These are phyloP conservation scores for Spilogale gracilis DNA, from an alignment of 2,113 vertebrate genomes.

Conservation along the genomic window DNA sequence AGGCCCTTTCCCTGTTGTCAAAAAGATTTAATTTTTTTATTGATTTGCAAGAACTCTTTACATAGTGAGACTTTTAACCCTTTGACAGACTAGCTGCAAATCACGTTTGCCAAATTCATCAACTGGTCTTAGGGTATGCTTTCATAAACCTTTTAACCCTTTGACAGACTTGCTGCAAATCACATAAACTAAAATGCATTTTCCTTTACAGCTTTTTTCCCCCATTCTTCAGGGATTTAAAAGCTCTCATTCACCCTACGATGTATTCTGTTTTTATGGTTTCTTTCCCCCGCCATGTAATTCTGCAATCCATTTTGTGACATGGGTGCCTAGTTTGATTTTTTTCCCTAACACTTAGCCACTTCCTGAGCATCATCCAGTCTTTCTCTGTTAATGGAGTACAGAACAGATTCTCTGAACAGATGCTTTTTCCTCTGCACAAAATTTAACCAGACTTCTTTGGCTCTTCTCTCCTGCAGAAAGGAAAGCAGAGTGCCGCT, in stretches of 20 bases:
- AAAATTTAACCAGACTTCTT: conserved; percentile 15
- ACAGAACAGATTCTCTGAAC: background rate
- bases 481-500: conserved; percentile 76
- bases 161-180: no score
- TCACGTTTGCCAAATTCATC: background rate
- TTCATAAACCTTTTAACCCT: background rate
- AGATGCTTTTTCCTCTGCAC: accelerated
- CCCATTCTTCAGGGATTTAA: background rate
- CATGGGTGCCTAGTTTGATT: accelerated
- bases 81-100: background rate
- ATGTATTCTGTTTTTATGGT: accelerated
- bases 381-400: no score
- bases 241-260: background rate
- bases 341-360: accelerated
- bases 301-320: accelerated
- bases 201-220: background rate
- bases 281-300: background rate
- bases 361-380: accelerated
- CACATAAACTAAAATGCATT: background rate
- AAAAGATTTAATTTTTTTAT: background rate
- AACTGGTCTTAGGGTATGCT: background rate
- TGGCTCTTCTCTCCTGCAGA: conserved; percentile 69
- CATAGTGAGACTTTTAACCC: background rate
- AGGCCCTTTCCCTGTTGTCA: background rate
- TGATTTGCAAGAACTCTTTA: background rate